Percentiles rank a stretch among this genome's conserved stretches.
phyloP scores from a whole-genome alignment of 2,888 invertebrate species.

The Deilephila elpenor region DNA sequence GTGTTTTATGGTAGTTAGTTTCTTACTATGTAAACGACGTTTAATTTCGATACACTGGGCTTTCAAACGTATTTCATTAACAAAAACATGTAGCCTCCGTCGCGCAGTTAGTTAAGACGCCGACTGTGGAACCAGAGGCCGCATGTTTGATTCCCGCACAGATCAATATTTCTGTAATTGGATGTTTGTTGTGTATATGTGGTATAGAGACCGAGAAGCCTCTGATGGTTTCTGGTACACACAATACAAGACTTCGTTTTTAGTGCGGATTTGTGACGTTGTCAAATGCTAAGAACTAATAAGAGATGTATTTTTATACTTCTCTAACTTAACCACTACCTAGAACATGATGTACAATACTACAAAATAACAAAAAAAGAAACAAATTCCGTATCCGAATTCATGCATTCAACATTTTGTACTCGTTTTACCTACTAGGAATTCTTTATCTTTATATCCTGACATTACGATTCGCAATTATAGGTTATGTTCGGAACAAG shows the following conservation, averaged over 20 bases:
- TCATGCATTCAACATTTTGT: not conserved
- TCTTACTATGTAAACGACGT: no score
- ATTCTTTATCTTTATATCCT: conserved; percentile 21
- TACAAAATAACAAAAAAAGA: not conserved
- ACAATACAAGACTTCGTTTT: not conserved
- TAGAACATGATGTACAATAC: not conserved
- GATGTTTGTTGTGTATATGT: not conserved
- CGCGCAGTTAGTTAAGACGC: no score
- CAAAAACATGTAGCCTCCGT: no score
- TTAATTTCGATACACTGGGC: no score
- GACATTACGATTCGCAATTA: not conserved
- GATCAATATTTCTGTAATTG: no score
- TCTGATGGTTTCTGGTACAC: not conserved
- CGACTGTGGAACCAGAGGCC: no score
- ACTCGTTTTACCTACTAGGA: not conserved
- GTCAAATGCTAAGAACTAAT: no score
- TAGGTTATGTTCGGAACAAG: conserved; percentile 4
- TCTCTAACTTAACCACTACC: not conserved
- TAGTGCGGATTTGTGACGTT: no score
- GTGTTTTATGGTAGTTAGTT: no score
- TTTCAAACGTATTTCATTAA: no score
- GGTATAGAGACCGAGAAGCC: not conserved
- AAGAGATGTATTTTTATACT: no score
- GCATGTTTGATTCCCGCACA: no score
- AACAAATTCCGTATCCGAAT: not conserved